Evolutionary conservation across 2,888 invertebrate genomes (phyloP).

Genomic region (Leptopilina drosophilae): DNA sequence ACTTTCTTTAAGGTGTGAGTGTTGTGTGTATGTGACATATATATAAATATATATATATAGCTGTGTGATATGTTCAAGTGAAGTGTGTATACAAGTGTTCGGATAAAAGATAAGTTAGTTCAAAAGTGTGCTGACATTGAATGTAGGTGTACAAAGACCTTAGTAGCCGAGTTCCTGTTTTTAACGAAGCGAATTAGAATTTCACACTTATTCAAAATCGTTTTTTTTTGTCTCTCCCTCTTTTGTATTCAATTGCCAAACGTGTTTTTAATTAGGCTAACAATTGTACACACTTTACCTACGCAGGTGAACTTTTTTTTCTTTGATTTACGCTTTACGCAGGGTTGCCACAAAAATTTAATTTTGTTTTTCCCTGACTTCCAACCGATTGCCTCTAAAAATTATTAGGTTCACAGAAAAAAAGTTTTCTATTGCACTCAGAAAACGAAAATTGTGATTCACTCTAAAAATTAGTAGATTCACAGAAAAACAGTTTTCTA

Average conservation of each 20-base stretch:
- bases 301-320: not conserved
- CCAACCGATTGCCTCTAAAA: too few relatives aligned
- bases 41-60: too few relatives aligned
- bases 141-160: conserved; percentile 23
- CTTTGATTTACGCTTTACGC: not conserved
- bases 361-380: too few relatives aligned
- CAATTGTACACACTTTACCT: conserved; percentile 4
- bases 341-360: too few relatives aligned
- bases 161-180: not conserved
- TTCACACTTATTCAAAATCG: conserved; percentile 24
- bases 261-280: conserved; percentile 3
- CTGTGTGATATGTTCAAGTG: not conserved
- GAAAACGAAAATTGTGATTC: too few relatives aligned
- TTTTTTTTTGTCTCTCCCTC: not conserved
- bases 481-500: too few relatives aligned
- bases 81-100: conserved; percentile 25
- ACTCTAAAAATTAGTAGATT: too few relatives aligned
- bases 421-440: too few relatives aligned
- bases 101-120: conserved; percentile 28
- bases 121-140: conserved; percentile 23
- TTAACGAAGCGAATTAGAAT: conserved; percentile 29
- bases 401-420: too few relatives aligned
- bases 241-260: conserved; percentile 1
- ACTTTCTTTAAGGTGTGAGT: not conserved
- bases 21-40: too few relatives aligned